Evolutionary conservation across 2,888 invertebrate species (phyloP).

Genomic region (Marasmarcha lunaedactyla): DNA sequence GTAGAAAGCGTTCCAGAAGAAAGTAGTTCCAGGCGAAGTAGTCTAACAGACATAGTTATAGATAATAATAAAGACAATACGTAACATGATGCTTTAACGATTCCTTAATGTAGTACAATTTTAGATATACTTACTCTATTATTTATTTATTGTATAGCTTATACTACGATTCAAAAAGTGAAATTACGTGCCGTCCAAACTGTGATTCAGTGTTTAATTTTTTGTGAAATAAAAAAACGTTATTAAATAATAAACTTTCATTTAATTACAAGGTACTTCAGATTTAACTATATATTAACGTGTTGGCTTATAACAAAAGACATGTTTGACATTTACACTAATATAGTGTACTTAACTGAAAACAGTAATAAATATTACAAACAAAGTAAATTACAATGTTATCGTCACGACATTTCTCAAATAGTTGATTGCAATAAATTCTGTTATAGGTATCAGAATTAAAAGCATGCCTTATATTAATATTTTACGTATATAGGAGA

Average conservation of each 20-base stretch:
- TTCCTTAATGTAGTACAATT: conserved; percentile 28
- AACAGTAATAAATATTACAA: conserved; percentile 17
- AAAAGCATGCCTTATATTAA: no score
- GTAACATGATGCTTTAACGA: conserved; percentile 36
- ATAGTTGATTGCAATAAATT: neutral
- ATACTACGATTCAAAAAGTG: conserved; percentile 21
- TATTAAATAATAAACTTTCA: neutral
- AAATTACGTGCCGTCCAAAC: conserved; percentile 38
- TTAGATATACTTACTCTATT: conserved; percentile 18
- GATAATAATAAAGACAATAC: conserved; percentile 61
- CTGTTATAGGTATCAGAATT: no score
- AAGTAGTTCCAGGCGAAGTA: conserved; percentile 43
- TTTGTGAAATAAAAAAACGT: conserved; percentile 2
- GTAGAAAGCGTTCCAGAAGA: conserved; percentile 31
- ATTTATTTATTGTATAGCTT: conserved; percentile 25
- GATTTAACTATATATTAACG: conserved; percentile 14
- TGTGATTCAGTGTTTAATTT: conserved; percentile 14
- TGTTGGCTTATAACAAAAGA: conserved; percentile 1
- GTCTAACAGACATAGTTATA: conserved; percentile 61
- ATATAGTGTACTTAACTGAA: conserved; percentile 54
- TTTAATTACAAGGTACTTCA: conserved; percentile 35
- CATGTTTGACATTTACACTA: conserved; percentile 49
- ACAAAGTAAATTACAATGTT: conserved; percentile 30
- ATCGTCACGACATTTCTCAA: conserved; percentile 8
- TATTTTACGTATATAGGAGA: no score